Conservation (phyloP, 2,113 vertebrate genomes). For the Platysteira castanea region DNA sequence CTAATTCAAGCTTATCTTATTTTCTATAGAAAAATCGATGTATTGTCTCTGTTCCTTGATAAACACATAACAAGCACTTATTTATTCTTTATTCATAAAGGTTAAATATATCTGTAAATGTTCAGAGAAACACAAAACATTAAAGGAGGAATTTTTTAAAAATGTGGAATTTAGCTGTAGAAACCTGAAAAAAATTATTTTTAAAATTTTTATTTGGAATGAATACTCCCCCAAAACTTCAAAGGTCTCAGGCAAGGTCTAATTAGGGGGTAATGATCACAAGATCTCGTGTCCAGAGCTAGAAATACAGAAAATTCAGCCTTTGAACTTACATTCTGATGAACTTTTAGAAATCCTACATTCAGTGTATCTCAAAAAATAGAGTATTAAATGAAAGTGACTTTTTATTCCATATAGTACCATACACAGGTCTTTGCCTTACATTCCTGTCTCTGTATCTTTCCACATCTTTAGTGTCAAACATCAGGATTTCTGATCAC, state of each 20-base stretch:
- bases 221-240: not conserved
- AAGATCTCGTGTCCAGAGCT: not conserved
- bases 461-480: not conserved
- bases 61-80: not conserved
- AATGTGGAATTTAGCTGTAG: not conserved
- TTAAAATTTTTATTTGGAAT: not conserved
- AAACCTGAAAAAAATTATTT: not conserved
- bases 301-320: not conserved
- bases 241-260: not conserved
- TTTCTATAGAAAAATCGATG: not conserved
- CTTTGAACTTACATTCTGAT: not conserved
- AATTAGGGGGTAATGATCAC: fast-evolving
- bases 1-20: not conserved
- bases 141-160: not conserved
- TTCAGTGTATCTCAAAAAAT: not conserved
- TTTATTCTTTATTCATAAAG: not conserved
- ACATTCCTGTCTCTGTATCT: not conserved
- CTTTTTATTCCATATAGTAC: not conserved
- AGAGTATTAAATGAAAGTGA: not conserved
- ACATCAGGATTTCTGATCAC: not conserved
- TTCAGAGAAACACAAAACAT: not conserved
- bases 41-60: not conserved
- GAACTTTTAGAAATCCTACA: not conserved
- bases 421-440: not conserved
- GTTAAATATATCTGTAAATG: not conserved